Evolutionary conservation across 1,140 invertebrate species (phyloP).

Genomic region (Acarapis woodi): DNA sequence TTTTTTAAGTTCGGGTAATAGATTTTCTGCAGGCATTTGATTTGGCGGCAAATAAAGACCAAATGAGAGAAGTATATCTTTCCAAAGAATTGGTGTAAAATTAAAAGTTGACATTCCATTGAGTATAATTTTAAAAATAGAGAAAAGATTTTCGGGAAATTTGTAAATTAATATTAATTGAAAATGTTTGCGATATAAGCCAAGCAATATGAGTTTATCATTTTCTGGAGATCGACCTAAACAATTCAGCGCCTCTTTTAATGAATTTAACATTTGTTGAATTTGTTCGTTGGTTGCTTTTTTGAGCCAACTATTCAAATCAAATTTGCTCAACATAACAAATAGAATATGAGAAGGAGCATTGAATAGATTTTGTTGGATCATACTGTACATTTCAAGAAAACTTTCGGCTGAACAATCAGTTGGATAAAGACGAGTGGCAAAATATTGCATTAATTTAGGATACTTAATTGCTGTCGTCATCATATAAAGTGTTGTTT

Average conservation of each 20-base stretch:
- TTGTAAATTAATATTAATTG: slow-evolving; percentile 1
- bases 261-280: background rate
- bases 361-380: background rate
- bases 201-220: background rate
- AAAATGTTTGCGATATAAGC: slow-evolving; percentile 1
- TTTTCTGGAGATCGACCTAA: background rate
- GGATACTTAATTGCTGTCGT: background rate
- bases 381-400: background rate
- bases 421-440: background rate
- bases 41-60: background rate
- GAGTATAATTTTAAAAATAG: background rate
- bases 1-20: background rate
- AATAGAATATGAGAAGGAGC: background rate
- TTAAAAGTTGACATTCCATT: background rate
- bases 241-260: background rate
- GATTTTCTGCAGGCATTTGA: too few relatives aligned
- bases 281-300: background rate
- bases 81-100: background rate
- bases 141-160: background rate
- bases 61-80: slow-evolving; percentile 1
- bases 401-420: background rate
- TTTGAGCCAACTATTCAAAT: slow-evolving; percentile 2
- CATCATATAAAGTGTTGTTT: background rate
- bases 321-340: slow-evolving; percentile 1
- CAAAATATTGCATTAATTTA: background rate